Evolutionary conservation across 2,888 invertebrate genomes (phyloP).

Genomic region (Yponomeuta sedellus): DNA sequence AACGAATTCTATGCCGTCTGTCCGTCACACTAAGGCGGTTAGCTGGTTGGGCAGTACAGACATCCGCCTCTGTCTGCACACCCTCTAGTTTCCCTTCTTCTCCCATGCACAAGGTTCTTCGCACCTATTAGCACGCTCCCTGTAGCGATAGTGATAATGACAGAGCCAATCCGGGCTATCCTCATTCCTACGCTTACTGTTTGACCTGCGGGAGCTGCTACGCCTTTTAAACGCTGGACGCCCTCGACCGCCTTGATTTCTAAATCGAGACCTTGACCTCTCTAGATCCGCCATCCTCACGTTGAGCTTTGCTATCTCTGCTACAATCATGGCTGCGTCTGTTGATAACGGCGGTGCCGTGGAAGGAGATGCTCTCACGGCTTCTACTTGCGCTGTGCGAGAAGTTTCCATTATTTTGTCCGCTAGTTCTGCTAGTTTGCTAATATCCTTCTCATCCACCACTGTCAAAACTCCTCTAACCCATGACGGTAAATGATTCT

Average conservation of each 20-base stretch:
- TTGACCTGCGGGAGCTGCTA: too few relatives aligned
- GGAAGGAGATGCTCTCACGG: background rate
- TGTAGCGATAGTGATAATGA: conserved; percentile 15
- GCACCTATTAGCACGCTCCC: conserved; percentile 11
- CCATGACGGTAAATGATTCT: conserved; percentile 9
- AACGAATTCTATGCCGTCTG: conserved; percentile 4
- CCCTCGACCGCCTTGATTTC: too few relatives aligned
- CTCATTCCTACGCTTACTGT: too few relatives aligned
- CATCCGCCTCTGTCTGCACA: conserved; percentile 15
- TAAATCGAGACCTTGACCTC: background rate
- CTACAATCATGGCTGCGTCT: conserved; percentile 2
- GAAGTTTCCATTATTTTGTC: conserved; percentile 16
- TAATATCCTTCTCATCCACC: conserved; percentile 12
- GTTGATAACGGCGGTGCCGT: background rate
- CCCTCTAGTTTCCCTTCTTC: conserved; percentile 12
- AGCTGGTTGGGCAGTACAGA: background rate
- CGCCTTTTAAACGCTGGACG: too few relatives aligned
- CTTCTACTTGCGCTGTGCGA: background rate
- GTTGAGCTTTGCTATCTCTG: conserved; percentile 1
- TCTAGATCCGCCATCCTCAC: conserved; percentile 6
- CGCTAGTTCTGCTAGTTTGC: conserved; percentile 14
- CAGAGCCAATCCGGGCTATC: conserved; percentile 14
- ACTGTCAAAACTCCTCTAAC: conserved; percentile 15
- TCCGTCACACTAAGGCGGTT: conserved; percentile 18
- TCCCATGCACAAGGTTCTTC: conserved; percentile 3